These are phyloP conservation scores for Nasonia vitripennis DNA, from an alignment of 1,140 invertebrate genomes.

Conservation along the genomic window DNA sequence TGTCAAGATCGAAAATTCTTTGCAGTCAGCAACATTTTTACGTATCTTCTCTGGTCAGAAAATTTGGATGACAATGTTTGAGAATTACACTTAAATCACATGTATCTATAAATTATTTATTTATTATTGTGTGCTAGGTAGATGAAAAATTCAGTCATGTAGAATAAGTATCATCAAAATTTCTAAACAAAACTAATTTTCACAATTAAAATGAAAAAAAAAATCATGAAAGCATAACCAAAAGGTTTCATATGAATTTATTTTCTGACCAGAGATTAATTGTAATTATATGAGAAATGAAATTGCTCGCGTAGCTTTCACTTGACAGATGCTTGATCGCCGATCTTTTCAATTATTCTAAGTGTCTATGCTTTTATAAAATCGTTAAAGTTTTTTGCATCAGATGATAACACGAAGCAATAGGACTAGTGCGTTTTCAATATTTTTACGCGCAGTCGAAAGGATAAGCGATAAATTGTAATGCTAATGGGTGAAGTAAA, in stretches of 20 bases:
- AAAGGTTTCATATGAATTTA: neutral
- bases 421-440: neutral
- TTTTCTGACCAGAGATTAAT: conserved; percentile 34
- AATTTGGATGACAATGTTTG: neutral
- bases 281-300: conserved; percentile 2
- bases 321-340: neutral
- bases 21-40: neutral
- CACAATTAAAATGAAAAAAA: too few relatives aligned
- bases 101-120: too few relatives aligned
- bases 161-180: neutral
- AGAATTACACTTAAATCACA: too few relatives aligned
- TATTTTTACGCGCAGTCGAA: neutral
- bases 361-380: neutral
- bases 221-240: neutral
- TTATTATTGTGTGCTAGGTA: neutral
- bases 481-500: conserved; percentile 8
- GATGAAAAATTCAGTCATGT: neutral
- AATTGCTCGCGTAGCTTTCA: neutral
- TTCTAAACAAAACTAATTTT: too few relatives aligned
- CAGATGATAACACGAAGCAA: conserved; percentile 1
- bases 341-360: neutral
- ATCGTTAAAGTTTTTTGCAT: neutral
- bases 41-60: conserved; percentile 5
- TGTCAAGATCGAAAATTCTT: neutral
- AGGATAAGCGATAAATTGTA: neutral